Percentiles rank a stretch among this genome's conserved stretches.
These are phyloP conservation scores for Melikaiella ostensackeni DNA, from an alignment of 2,888 invertebrate species.

Conservation along the genomic window DNA sequence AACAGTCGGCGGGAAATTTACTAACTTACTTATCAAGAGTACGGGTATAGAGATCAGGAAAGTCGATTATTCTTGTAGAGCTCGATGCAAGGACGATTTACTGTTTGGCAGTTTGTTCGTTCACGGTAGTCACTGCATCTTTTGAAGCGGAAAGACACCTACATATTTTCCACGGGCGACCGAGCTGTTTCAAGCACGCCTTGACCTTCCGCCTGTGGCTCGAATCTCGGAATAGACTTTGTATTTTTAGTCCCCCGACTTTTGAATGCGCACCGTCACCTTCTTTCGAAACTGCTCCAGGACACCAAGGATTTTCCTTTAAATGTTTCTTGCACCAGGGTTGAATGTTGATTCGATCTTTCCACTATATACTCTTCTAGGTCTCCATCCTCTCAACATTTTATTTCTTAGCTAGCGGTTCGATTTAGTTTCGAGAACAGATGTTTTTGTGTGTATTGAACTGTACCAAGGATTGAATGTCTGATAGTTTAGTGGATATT, in stretches of 20 bases:
- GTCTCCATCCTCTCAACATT: not conserved
- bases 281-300: conserved; percentile 38
- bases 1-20: not conserved
- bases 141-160: conserved; percentile 47
- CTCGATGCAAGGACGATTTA: conserved; percentile 17
- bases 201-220: conserved; percentile 67
- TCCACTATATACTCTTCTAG: not conserved
- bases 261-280: conserved; percentile 33
- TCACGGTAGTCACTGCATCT: conserved; percentile 8
- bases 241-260: conserved; percentile 63
- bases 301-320: conserved; percentile 12
- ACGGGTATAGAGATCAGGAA: conserved; percentile 4
- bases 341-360: conserved; percentile 16
- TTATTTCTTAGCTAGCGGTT: not conserved
- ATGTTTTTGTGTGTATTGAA: not conserved
- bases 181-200: conserved; percentile 62
- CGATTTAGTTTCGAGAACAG: not conserved
- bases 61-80: conserved; percentile 21
- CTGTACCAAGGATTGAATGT: not conserved
- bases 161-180: conserved; percentile 52
- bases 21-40: conserved; percentile 6
- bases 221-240: conserved; percentile 63
- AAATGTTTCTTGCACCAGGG: not conserved
- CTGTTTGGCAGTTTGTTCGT: conserved; percentile 17
- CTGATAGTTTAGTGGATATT: not conserved